Evolutionary conservation across 2,888 invertebrate genomes (phyloP).

Genomic region (Drosophila putrida): DNA sequence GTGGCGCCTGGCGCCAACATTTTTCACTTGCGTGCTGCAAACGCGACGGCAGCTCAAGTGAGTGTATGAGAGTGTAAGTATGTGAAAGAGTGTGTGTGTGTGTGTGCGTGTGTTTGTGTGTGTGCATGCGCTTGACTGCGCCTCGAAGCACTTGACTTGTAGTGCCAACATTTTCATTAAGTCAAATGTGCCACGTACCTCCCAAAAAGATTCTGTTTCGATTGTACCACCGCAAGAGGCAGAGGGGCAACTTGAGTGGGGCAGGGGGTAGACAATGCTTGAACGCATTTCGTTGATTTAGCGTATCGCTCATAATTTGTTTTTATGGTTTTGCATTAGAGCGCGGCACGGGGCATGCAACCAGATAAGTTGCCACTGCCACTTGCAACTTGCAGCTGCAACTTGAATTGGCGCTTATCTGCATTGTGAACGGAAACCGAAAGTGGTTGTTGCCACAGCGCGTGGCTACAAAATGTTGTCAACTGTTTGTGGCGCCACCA

Average conservation of each 20-base stretch:
- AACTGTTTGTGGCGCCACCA: constrained; percentile 52
- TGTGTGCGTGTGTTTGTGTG: constrained; percentile 23
- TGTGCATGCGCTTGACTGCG: constrained; percentile 70
- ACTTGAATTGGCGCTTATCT: constrained; percentile 51
- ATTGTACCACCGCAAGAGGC: constrained; percentile 13
- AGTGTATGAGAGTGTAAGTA: constrained; percentile 22
- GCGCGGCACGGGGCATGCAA: constrained; percentile 35
- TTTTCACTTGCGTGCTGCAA: constrained; percentile 77
- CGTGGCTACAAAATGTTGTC: constrained; percentile 42
- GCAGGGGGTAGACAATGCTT: constrained; percentile 25
- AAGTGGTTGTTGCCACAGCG: constrained; percentile 36
- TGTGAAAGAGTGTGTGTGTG: constrained; percentile 24
- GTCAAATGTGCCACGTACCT: constrained; percentile 73
- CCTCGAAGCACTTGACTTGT: constrained; percentile 83
- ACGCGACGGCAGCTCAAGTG: constrained; percentile 50
- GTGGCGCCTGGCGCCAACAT: constrained; percentile 82
- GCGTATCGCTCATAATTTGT: constrained; percentile 83
- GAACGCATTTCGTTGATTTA: constrained; percentile 78
- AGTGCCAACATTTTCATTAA: constrained; percentile 85
- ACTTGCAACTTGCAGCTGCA: constrained; percentile 18
- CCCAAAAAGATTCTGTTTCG: constrained; percentile 47
- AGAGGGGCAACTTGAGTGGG: background rate
- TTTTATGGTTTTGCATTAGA: constrained; percentile 81
- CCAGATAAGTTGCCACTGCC: constrained; percentile 28
- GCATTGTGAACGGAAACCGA: constrained; percentile 39